phyloP scores from a whole-genome alignment of 2,888 invertebrate species.

The Hyppa rectilinea region DNA sequence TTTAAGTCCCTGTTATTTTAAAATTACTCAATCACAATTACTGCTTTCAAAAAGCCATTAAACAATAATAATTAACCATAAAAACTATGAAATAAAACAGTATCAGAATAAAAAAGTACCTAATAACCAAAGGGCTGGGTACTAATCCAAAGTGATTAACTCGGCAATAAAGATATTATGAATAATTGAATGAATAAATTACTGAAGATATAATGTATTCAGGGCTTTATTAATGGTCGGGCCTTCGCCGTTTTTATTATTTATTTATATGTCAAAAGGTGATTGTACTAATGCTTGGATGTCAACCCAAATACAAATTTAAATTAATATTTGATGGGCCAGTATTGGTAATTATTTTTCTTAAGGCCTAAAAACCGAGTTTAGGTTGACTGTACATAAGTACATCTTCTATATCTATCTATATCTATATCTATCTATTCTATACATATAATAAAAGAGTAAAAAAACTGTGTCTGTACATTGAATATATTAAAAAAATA shows the following conservation, averaged over 20 bases:
- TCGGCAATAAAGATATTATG: slow-evolving; percentile 50
- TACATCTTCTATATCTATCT: no score
- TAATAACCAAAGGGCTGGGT: slow-evolving; percentile 5
- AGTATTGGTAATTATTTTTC: not conserved
- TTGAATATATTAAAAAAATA: no score
- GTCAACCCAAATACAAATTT: not conserved
- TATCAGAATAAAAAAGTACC: slow-evolving; percentile 16
- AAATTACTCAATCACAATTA: slow-evolving; percentile 5
- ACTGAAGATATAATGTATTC: slow-evolving; percentile 41
- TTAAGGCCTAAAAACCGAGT: no score
- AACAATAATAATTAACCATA: slow-evolving; percentile 20
- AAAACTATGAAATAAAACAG: slow-evolving; percentile 23
- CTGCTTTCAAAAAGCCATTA: slow-evolving; percentile 8
- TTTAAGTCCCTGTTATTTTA: not conserved
- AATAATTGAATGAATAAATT: slow-evolving; percentile 60
- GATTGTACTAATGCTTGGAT: slow-evolving; percentile 14
- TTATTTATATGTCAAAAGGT: slow-evolving; percentile 43
- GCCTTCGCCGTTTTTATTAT: slow-evolving; percentile 42
- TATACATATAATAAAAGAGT: no score
- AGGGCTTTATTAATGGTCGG: slow-evolving; percentile 29
- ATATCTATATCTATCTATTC: no score
- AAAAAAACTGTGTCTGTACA: no score
- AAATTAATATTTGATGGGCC: not conserved
- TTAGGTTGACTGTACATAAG: no score
- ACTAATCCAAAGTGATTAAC: slow-evolving; percentile 30